Evolutionary conservation across 2,888 invertebrate species (phyloP), one percentile per base, ranked within the genome.

Genomic region (Leptopilina drosophilae): DNA sequence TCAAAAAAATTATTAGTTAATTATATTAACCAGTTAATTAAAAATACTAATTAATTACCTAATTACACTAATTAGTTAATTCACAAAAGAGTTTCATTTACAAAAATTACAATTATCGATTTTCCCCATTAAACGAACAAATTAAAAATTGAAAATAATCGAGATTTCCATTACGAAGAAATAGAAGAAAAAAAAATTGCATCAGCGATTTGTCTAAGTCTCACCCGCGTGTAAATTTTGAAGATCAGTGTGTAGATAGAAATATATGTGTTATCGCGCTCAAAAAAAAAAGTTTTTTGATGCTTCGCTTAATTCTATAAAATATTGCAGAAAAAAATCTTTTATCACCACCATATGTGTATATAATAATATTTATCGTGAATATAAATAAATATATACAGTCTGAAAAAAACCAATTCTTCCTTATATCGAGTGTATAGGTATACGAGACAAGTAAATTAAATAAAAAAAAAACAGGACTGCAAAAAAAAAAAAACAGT

Each of bases 161-260:
- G 80, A 76, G 73, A 82, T 82, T 80, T 79, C 80, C 77, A 77
- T 80, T 79, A 33, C 33, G 33, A 33, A 33, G 33, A 33, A 33
- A 33, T 49, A 9, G 9, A 49, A 9, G 9, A 49, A 11, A 49
- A 11, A 80, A 82, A 80, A 80, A 80, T 82, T 79, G 82, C 67
- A 78, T 79, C 62, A 62, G 62, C 62, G 62, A 62, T 62, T 62
- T 62, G 62, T 62, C 15, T 9, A 11, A 62, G 62, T 20, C 62
- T 81, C 80, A 78, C 79, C 81, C 76, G 77, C 80, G 81, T 78
- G 80, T 80, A 82, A 79, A 82, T 82, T 82, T 80, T 78, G 73
- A 76, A 64, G 33, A 64, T 64, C 64, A 64, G 64, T 64, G 40
- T 64, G 33, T 64, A 64, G 64, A 64, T 64, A 64, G 40, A 64